Percentiles rank a stretch among this genome's conserved stretches.
These are phyloP conservation scores for Phrynosoma blainvillii DNA, from an alignment of 2,113 vertebrate genomes.

Conservation along the genomic window DNA sequence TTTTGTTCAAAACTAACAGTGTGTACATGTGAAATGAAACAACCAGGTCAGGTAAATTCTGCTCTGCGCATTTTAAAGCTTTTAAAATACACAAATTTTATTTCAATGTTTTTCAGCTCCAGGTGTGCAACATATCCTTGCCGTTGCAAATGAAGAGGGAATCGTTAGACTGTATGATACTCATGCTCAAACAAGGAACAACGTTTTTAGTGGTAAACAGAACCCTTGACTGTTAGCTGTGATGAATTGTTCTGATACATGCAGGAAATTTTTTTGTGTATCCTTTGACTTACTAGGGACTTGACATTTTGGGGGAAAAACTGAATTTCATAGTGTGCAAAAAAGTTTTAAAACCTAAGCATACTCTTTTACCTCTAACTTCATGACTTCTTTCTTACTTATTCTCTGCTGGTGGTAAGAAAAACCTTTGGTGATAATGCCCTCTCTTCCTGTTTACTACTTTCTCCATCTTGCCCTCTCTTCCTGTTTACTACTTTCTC, in stretches of 20 bases:
- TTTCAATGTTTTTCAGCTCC: slow-evolving; percentile 72
- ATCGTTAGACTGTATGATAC: slow-evolving; percentile 91
- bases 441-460: neutral
- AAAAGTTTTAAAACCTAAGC: no score
- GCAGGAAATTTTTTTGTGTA: neutral
- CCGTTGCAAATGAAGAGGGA: slow-evolving; percentile 94
- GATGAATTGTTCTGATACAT: neutral
- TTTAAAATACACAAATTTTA: rapidly evolving
- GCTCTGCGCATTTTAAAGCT: neutral
- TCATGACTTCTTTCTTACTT: no score
- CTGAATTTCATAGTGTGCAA: no score
- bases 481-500: neutral
- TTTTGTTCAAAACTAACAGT: no score
- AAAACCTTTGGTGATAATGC: neutral
- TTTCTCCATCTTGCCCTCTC: neutral
- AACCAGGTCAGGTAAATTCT: no score
- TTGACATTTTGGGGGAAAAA: neutral
- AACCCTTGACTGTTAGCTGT: neutral
- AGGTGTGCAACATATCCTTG: slow-evolving; percentile 79
- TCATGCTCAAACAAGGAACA: slow-evolving; percentile 70
- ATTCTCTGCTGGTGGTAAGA: no score
- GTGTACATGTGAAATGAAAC: no score
- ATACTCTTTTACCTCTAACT: no score
- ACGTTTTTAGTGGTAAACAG: slow-evolving; percentile 85
- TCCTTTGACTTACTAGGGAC: neutral